Evolutionary conservation across 2,113 vertebrate genomes (phyloP).

Genomic region (Vicugna pacos): DNA sequence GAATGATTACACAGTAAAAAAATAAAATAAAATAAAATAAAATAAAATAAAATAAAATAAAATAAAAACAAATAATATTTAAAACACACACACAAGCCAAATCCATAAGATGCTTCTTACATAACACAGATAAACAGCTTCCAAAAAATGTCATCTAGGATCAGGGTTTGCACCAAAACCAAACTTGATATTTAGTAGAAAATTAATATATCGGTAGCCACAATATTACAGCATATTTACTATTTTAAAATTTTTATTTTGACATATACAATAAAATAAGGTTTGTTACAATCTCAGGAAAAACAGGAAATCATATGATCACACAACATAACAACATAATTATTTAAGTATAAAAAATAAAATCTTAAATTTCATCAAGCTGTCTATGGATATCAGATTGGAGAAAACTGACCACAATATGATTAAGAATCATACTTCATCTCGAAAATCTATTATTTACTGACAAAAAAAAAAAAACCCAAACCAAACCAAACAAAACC

Average conservation of each 20-base stretch:
- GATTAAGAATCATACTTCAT: conserved; percentile 23
- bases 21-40: not conserved
- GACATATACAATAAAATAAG: conserved; percentile 29
- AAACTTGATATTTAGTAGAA: conserved; percentile 33
- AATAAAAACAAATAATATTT: not conserved
- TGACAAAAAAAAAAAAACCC: not conserved
- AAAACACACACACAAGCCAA: conserved; percentile 39
- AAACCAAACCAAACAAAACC: not conserved
- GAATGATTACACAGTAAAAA: not conserved
- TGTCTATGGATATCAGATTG: not conserved
- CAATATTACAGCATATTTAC: not conserved
- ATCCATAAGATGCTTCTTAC: conserved; percentile 12
- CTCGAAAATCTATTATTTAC: conserved; percentile 66
- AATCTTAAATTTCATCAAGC: conserved; percentile 28
- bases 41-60: too few species aligned
- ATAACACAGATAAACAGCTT: conserved; percentile 29
- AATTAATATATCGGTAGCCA: not conserved
- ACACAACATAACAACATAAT: not conserved
- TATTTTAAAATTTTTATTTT: conserved; percentile 60
- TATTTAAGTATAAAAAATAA: conserved; percentile 49
- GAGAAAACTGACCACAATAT: conserved; percentile 44
- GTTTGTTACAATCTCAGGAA: conserved; percentile 48
- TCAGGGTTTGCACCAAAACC: conserved; percentile 17
- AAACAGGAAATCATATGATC: conserved; percentile 32
- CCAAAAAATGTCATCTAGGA: not conserved